Evolutionary conservation across 2,888 invertebrate species (phyloP).

Genomic region (Calliopum simillimum): DNA sequence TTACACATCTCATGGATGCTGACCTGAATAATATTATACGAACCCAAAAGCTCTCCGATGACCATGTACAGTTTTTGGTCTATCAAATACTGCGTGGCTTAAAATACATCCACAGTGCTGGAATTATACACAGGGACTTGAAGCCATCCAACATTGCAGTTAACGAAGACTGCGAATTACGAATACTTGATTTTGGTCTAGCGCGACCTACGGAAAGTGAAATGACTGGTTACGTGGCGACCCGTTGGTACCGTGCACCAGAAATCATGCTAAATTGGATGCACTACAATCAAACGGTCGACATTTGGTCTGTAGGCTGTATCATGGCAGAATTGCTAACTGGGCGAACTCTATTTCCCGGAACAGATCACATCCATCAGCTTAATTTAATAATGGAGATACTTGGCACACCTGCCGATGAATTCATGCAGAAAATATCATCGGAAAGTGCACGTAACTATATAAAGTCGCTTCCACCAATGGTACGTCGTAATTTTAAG

Average conservation of each 20-base stretch:
- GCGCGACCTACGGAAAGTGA: constrained; percentile 97
- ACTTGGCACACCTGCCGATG: constrained; percentile 92
- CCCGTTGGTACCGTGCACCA: constrained; percentile 96
- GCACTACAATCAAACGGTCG: constrained; percentile 99
- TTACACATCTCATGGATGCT: constrained; percentile 98
- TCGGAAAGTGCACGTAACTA: constrained; percentile 97
- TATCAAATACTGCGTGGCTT: constrained; percentile 98
- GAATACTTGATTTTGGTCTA: constrained; percentile 98
- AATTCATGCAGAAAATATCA: constrained; percentile 95
- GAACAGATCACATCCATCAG: constrained; percentile 99
- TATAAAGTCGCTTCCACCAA: constrained; percentile 87
- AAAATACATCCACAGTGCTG: constrained; percentile 99
- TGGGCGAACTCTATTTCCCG: constrained; percentile 93
- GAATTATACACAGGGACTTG: constrained; percentile 96
- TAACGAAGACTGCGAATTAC: constrained; percentile 98
- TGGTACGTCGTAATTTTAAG: constrained; percentile 88
- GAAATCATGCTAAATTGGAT: constrained; percentile 99
- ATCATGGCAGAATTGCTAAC: constrained; percentile 98
- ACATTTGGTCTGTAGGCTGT: constrained; percentile 99
- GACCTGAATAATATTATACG: constrained; percentile 98
- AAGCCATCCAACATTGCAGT: constrained; percentile 99
- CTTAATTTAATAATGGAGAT: constrained; percentile 97
- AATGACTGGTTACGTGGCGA: constrained; percentile 99
- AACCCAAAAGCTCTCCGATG: constrained; percentile 96
- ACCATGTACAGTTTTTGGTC: constrained; percentile 98